phyloP scores from a whole-genome alignment of 2,797 vertebrate genomes.

The Enteromius radiatus region DNA sequence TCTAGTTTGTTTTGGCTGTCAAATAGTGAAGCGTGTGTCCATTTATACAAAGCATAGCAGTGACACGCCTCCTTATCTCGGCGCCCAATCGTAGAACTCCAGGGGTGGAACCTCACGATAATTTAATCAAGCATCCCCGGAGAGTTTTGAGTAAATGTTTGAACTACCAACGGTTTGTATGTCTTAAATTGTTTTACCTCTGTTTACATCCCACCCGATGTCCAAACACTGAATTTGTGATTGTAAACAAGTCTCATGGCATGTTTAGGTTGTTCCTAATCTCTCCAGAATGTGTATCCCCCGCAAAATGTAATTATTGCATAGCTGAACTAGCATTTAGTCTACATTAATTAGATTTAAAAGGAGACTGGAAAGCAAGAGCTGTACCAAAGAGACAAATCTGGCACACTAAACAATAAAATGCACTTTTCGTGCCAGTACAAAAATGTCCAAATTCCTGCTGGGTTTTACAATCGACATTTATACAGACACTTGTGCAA shows the following conservation, averaged over 20 bases:
- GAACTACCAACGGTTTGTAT: slow-evolving; percentile 57
- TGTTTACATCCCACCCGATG: slow-evolving; percentile 43
- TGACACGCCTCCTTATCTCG: slow-evolving; percentile 70
- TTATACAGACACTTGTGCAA: neutral
- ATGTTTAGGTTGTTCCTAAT: slow-evolving; percentile 22
- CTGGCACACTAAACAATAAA: neutral
- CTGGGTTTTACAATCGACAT: neutral
- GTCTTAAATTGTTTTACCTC: slow-evolving; percentile 63
- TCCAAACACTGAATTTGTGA: slow-evolving; percentile 31
- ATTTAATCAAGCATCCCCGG: slow-evolving; percentile 66
- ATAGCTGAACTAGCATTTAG: neutral
- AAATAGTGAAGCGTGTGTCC: neutral
- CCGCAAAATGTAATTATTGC: slow-evolving; percentile 3
- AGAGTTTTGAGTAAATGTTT: slow-evolving; percentile 78
- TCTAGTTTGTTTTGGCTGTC: slow-evolving; percentile 25
- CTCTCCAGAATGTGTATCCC: slow-evolving; percentile 7
- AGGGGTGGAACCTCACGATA: slow-evolving; percentile 59
- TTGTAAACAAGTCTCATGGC: slow-evolving; percentile 30
- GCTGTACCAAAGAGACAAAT: neutral
- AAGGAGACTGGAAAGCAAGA: neutral
- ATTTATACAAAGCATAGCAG: slow-evolving; percentile 77
- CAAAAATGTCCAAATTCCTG: neutral
- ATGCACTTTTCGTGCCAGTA: neutral
- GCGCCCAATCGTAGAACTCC: slow-evolving; percentile 64
- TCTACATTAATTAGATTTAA: slow-evolving; percentile 1